Conservation (phyloP, 1,140 invertebrate genomes). For the Chrysoperla carnea region DNA sequence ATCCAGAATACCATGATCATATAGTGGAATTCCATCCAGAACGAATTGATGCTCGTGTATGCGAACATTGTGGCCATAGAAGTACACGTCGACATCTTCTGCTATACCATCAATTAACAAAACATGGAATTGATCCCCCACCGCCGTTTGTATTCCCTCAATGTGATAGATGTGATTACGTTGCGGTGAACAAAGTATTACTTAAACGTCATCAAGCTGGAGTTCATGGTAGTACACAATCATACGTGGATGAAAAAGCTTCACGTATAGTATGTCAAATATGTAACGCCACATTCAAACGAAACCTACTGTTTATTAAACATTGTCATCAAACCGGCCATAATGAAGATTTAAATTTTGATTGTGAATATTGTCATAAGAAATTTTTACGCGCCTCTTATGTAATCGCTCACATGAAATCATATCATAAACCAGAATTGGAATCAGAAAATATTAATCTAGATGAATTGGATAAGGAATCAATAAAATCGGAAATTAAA, state of each 20-base stretch:
- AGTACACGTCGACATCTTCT: constrained; percentile 56
- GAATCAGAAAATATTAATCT: constrained; percentile 16
- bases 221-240: constrained; percentile 30
- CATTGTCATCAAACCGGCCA: constrained; percentile 37
- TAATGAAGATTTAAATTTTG: constrained; percentile 29
- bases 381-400: constrained; percentile 40
- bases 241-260: constrained; percentile 15
- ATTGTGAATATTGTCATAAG: constrained; percentile 50
- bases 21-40: constrained; percentile 65
- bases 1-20: constrained; percentile 60
- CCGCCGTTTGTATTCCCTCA: constrained; percentile 52
- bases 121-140: constrained; percentile 57
- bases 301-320: constrained; percentile 24
- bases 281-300: constrained; percentile 30
- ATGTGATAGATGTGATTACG: constrained; percentile 55
- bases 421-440: constrained; percentile 37
- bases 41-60: constrained; percentile 58
- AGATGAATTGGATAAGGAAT: constrained; percentile 35
- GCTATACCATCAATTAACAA: constrained; percentile 62
- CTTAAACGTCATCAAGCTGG: constrained; percentile 34
- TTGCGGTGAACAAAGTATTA: constrained; percentile 46
- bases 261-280: constrained; percentile 18
- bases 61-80: constrained; percentile 68
- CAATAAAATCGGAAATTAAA: too few relatives aligned
- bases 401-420: constrained; percentile 45